phyloP scores from a whole-genome alignment of 2,113 vertebrate genomes.

The Isurus oxyrinchus region DNA sequence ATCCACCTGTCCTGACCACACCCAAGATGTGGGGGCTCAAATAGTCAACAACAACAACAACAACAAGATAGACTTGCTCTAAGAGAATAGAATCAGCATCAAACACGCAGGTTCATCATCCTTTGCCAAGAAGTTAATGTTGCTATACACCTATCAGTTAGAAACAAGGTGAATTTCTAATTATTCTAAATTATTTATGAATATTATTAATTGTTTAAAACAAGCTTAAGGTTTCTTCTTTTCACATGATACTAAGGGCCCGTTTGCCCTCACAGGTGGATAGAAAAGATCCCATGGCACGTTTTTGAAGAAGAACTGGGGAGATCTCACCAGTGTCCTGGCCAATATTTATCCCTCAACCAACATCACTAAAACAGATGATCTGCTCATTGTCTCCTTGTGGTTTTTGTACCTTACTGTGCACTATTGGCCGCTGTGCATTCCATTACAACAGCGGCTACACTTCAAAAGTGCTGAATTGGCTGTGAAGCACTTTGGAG shows the following conservation, averaged over 20 bases:
- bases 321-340: not conserved
- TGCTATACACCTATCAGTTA: not conserved
- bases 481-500: too few species aligned
- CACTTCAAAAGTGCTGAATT: too few species aligned
- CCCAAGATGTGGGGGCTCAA: not conserved
- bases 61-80: not conserved
- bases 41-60: not conserved
- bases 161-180: not conserved
- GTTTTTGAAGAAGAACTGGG: not conserved
- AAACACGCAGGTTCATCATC: not conserved
- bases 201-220: not conserved
- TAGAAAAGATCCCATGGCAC: not conserved
- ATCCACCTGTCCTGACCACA: not conserved
- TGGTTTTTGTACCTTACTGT: too few species aligned
- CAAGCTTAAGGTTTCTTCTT: not conserved
- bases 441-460: too few species aligned
- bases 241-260: not conserved
- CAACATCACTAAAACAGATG: too few species aligned
- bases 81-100: not conserved
- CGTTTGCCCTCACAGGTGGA: not conserved
- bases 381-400: too few species aligned
- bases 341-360: too few species aligned
- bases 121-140: not conserved
- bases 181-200: not conserved
- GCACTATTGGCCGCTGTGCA: too few species aligned